These are phyloP conservation scores for Dunckerocampus dactyliophorus DNA, from an alignment of 2,113 vertebrate species.

Conservation along the genomic window DNA sequence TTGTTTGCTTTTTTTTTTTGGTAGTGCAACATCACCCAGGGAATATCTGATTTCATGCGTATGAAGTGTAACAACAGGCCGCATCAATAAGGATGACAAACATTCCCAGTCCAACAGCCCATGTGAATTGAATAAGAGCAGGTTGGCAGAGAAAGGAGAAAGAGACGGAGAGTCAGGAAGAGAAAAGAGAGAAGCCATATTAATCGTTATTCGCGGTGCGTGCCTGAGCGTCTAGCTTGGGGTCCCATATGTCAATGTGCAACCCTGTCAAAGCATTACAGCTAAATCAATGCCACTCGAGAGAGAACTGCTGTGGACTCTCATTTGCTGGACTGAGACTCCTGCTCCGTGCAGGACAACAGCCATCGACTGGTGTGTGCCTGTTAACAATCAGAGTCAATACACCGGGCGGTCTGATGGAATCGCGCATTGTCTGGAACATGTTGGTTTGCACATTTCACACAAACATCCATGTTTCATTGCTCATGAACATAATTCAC, in stretches of 20 bases:
- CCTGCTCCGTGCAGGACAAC: slow-evolving; percentile 21
- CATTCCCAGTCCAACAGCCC: background rate
- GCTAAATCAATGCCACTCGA: slow-evolving; percentile 57
- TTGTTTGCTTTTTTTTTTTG: slow-evolving; percentile 5
- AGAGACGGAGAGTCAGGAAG: background rate
- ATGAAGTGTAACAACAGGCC: background rate
- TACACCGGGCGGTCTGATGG: slow-evolving; percentile 30
- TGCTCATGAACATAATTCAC: background rate
- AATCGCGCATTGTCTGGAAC: slow-evolving; percentile 24
- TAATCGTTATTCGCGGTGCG: slow-evolving; percentile 21
- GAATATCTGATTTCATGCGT: slow-evolving; percentile 1
- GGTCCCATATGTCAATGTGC: slow-evolving; percentile 48
- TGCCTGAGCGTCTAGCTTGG: slow-evolving; percentile 7
- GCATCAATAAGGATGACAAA: slow-evolving; percentile 4
- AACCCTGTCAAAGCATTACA: slow-evolving; percentile 52
- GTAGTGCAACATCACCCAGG: background rate
- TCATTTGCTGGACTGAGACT: slow-evolving; percentile 24
- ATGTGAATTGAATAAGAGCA: slow-evolving; percentile 9
- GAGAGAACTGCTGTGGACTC: slow-evolving; percentile 48
- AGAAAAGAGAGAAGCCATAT: slow-evolving; percentile 21
- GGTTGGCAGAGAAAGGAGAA: background rate
- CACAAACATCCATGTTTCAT: background rate
- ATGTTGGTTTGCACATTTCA: slow-evolving; percentile 1
- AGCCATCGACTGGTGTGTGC: slow-evolving; percentile 33
- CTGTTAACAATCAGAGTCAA: slow-evolving; percentile 54